Conservation (phyloP, 2,797 vertebrate species). For the Scyliorhinus canicula region DNA sequence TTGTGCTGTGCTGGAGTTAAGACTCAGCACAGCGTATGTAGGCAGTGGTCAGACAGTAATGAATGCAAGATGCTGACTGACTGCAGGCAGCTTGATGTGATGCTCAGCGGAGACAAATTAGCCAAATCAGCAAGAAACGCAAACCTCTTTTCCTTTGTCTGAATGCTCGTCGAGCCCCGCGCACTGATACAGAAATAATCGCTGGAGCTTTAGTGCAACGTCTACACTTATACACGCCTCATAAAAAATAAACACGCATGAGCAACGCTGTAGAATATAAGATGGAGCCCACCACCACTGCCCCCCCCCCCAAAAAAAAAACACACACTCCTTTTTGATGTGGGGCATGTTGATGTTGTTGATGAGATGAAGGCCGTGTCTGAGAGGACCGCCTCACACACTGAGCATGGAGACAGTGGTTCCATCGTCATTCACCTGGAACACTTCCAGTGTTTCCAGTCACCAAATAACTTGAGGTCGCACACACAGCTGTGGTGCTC, state of each 20-base stretch:
- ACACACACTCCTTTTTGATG: background rate
- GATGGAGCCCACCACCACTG: background rate
- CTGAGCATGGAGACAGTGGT: background rate
- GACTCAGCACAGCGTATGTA: background rate
- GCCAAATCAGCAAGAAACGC: conserved; percentile 24
- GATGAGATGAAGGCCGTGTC: background rate
- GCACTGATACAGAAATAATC: background rate
- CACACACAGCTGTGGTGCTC: background rate
- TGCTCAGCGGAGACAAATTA: background rate
- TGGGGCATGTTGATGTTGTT: too few relatives aligned
- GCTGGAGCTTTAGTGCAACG: background rate
- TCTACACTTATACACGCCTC: background rate
- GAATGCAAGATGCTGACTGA: background rate
- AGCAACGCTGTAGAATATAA: background rate
- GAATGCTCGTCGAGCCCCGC: background rate
- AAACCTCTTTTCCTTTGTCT: background rate
- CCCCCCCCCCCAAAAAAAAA: background rate
- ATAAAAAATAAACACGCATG: background rate
- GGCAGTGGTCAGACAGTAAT: conserved; percentile 31
- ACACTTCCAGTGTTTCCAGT: background rate
- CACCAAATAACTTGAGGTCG: background rate
- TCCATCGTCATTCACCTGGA: background rate
- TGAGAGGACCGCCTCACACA: background rate
- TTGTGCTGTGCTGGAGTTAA: background rate
- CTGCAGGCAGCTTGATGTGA: background rate